Conservation (phyloP, 2,797 vertebrate species). For the Eutrigla gurnardus region DNA sequence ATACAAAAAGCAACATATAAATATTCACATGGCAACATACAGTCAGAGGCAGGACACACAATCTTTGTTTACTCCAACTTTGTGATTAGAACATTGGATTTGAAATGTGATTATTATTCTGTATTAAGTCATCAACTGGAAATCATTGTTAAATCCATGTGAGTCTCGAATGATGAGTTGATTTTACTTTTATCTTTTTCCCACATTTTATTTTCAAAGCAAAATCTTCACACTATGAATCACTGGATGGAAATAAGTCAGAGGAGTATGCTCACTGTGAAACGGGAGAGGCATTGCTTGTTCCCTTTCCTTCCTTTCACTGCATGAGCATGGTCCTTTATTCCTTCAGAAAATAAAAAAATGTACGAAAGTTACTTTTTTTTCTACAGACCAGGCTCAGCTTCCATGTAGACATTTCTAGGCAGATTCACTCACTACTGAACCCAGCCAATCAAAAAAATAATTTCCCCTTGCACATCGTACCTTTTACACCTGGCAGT, state of each 20-base stretch:
- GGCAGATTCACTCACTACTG: conserved; percentile 6
- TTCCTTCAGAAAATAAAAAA: neutral
- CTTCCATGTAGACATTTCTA: conserved; percentile 4
- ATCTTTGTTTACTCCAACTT: neutral
- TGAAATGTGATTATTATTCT: neutral
- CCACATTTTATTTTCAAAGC: conserved; percentile 1
- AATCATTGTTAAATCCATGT: neutral
- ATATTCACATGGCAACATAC: no score
- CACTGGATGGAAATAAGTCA: neutral
- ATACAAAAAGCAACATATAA: no score
- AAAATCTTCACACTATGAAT: neutral
- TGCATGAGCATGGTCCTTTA: neutral
- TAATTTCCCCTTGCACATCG: neutral
- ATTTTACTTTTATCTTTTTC: neutral
- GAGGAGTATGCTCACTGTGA: neutral
- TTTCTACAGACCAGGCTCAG: neutral
- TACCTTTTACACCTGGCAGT: neutral
- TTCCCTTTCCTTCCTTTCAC: neutral
- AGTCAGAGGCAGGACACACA: no score
- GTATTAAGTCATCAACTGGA: neutral
- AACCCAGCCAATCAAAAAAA: conserved; percentile 8
- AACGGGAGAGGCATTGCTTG: neutral
- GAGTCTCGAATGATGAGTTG: neutral
- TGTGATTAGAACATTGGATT: neutral
- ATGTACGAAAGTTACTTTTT: neutral